A percentile compares a stretch with the other conserved stretches of the same genome.
Evolutionary conservation across 2,888 invertebrate genomes (phyloP).

Genomic region (Dolichomitus sp.): DNA sequence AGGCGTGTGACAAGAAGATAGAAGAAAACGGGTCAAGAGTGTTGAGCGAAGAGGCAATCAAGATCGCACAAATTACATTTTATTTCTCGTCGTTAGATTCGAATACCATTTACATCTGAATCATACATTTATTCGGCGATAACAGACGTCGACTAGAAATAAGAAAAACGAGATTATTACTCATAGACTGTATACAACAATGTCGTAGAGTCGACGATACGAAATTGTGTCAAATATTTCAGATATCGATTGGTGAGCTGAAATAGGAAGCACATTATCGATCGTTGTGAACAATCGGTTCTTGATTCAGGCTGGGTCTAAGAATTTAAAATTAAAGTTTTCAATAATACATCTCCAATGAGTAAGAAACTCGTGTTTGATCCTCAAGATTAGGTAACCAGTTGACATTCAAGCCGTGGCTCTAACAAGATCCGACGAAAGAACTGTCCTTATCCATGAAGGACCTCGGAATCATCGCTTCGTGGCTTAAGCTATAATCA

Average conservation of each 20-base stretch:
- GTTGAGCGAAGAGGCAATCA: constrained; percentile 52
- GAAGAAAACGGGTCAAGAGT: constrained; percentile 20
- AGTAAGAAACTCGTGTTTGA: neutral
- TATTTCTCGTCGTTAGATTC: constrained; percentile 31
- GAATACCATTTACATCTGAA: constrained; percentile 16
- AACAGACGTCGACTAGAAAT: neutral
- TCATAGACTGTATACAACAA: neutral
- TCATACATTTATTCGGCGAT: constrained; percentile 25
- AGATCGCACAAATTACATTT: constrained; percentile 33
- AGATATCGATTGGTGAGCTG: constrained; percentile 12
- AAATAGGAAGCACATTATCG: constrained; percentile 21
- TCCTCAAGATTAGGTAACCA: neutral
- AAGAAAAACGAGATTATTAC: neutral
- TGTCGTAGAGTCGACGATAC: neutral
- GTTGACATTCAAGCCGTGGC: neutral
- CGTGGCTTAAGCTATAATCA: constrained; percentile 30
- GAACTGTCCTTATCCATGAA: neutral
- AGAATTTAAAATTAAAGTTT: constrained; percentile 10
- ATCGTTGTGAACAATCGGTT: constrained; percentile 35
- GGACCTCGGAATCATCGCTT: neutral
- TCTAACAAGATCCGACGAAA: neutral
- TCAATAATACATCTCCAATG: neutral
- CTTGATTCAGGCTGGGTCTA: constrained; percentile 2
- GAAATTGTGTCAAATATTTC: neutral
- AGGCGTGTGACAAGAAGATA: constrained; percentile 16